Percentiles rank a stretch among this genome's conserved stretches.
These are phyloP conservation scores for Apamea crenata DNA, from an alignment of 2,888 invertebrate species.

Conservation along the genomic window DNA sequence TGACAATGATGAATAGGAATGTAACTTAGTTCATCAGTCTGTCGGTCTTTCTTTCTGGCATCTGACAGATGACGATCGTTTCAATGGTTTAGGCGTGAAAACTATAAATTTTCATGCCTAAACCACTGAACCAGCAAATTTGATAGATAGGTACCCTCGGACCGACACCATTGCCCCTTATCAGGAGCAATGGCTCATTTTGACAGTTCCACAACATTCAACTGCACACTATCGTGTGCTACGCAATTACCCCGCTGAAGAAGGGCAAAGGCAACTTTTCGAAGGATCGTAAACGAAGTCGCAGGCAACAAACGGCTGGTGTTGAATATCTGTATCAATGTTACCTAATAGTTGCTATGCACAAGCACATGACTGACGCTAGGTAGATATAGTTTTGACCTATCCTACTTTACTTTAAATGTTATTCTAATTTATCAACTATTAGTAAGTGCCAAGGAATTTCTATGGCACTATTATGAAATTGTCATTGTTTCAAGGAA, in stretches of 20 bases:
- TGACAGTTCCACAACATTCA: too few relatives aligned
- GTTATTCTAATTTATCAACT: not conserved
- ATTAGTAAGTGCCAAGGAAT: slow-evolving; percentile 1
- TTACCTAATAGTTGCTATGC: not conserved
- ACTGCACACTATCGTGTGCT: too few relatives aligned
- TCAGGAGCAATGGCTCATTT: too few relatives aligned
- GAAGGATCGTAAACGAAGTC: too few relatives aligned
- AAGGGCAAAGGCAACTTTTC: not conserved
- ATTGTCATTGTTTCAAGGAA: slow-evolving; percentile 17
- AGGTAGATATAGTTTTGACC: not conserved
- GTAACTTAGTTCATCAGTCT: not conserved
- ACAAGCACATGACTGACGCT: not conserved
- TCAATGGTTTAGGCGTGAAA: not conserved
- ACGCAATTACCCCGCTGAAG: too few relatives aligned
- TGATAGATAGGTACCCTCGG: not conserved
- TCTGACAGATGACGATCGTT: not conserved
- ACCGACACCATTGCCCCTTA: too few relatives aligned
- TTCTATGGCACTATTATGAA: not conserved
- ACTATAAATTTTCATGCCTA: not conserved
- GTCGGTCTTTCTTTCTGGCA: too few relatives aligned
- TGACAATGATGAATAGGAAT: too few relatives aligned
- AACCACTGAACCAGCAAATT: not conserved
- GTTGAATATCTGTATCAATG: not conserved
- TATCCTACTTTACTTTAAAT: not conserved
- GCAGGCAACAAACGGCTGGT: too few relatives aligned